Base-by-base conservation (phyloP, 2,888 invertebrate genomes). In the Pammene fasciana region DNA sequence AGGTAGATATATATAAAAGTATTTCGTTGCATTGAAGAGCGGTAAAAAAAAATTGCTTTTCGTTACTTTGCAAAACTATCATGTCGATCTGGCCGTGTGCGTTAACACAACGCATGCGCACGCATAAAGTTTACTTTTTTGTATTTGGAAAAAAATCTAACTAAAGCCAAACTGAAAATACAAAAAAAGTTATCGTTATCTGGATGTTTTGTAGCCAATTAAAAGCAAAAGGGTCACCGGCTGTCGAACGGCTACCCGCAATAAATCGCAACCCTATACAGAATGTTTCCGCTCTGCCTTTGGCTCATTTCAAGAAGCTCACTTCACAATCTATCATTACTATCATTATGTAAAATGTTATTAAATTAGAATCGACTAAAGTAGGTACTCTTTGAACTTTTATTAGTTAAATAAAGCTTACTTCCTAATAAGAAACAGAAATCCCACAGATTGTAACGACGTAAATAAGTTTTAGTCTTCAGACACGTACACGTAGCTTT, bases 131-230 rank as follows among this genome's bases (percentile, higher is more conserved):
- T 38, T 36, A 13, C 14, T 55, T 54, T 60, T 16, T 60, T 59
- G n/a, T 14, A n/a, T 57, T 9, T 50, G 5, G 2, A 11, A 41
- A 55, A 56, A 55, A 16, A 48, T 48, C 0, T 13, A 14, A 48
- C 18, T 16, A 65, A 36, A 54, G 8, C 38, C 18, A 57, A 68
- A 54, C 54, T 62, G 45, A 52, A 34, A 45, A 14, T 50, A 60
- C 54, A 67, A 62, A 62, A 70, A 62, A 70, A 56, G 18, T 86
- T 86, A 86, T 86, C 82, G 79, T 85, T 84, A 87, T 89, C 88
- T 86, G 86, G 83, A 82, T 85, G 84, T 92, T 92, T 92, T 92
- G 92, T 92, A 91, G 85, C 87, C 89, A 91, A 92, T 92, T 92
- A 92, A 88, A 86, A 82, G 82, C 82, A 86, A 89, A 55, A 88